These are phyloP conservation scores for Tigriopus californicus DNA, from an alignment of 2,888 invertebrate genomes.

Conservation along the genomic window DNA sequence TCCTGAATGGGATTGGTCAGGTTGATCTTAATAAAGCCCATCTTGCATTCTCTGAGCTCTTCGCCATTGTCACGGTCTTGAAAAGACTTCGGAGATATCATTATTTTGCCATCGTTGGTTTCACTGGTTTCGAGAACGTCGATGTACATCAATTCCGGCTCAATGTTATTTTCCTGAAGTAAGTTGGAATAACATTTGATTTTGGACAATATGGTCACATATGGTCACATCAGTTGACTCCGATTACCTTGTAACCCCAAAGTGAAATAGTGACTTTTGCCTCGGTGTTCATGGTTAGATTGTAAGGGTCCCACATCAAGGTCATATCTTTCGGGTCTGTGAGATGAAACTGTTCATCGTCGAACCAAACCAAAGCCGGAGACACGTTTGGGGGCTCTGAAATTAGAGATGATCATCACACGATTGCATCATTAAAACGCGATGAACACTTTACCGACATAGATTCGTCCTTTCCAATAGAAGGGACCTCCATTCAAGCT, in stretches of 20 bases:
- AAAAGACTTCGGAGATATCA: constrained; percentile 52
- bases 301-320: constrained; percentile 64
- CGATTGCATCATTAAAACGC: background rate
- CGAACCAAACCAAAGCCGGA: constrained; percentile 63
- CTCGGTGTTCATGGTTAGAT: constrained; percentile 59
- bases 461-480: constrained; percentile 71
- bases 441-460: constrained; percentile 48
- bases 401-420: constrained; percentile 14
- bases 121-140: constrained; percentile 26
- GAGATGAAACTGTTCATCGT: constrained; percentile 45
- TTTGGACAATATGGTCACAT: too few species aligned
- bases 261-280: constrained; percentile 59
- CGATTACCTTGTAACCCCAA: constrained; percentile 58
- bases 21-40: constrained; percentile 72
- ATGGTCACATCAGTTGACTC: too few species aligned
- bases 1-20: constrained; percentile 53
- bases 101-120: constrained; percentile 41
- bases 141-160: constrained; percentile 61
- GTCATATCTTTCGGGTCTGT: constrained; percentile 50
- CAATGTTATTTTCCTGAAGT: constrained; percentile 55
- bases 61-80: constrained; percentile 41
- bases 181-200: constrained; percentile 33
- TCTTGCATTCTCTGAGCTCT: constrained; percentile 48
- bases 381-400: constrained; percentile 73
- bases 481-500: constrained; percentile 62